Evolutionary conservation across 2,888 invertebrate genomes (phyloP).

Genomic region (Cryptus armator): DNA sequence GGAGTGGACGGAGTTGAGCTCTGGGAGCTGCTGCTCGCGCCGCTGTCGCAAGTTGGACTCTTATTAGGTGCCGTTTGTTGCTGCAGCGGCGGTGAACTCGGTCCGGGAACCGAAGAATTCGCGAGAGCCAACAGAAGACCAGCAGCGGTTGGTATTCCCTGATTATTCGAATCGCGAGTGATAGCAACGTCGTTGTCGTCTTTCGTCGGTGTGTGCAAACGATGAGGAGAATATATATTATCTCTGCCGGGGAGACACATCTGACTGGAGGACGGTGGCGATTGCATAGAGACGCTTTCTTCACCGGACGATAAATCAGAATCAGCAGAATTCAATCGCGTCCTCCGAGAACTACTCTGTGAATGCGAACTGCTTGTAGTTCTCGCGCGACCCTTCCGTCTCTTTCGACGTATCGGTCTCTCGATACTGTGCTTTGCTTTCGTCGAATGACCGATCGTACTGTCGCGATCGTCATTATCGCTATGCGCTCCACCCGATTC

Average conservation of each 20-base stretch:
- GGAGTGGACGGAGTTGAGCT: constrained; percentile 87
- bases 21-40: constrained; percentile 85
- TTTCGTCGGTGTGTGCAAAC: constrained; percentile 77
- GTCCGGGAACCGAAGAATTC: constrained; percentile 82
- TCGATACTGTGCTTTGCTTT: constrained; percentile 74
- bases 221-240: constrained; percentile 74
- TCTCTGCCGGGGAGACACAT: constrained; percentile 77
- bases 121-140: constrained; percentile 88
- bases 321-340: constrained; percentile 92
- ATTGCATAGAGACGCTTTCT: constrained; percentile 87
- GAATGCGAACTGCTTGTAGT: constrained; percentile 86
- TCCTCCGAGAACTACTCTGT: constrained; percentile 87
- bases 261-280: constrained; percentile 85
- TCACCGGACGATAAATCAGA: constrained; percentile 92
- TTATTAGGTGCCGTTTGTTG: constrained; percentile 79
- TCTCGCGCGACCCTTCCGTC: constrained; percentile 89
- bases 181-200: constrained; percentile 60
- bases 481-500: constrained; percentile 86
- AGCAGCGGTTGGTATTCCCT: constrained; percentile 86
- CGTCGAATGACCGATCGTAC: constrained; percentile 47
- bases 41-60: constrained; percentile 85
- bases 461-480: constrained; percentile 77
- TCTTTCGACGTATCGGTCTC: constrained; percentile 78
- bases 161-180: constrained; percentile 67
- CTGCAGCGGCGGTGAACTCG: constrained; percentile 80